Evolutionary conservation across 53 echinoderm and acorn worm genomes (phyloP).

Genomic region (Stichopus horrens): DNA sequence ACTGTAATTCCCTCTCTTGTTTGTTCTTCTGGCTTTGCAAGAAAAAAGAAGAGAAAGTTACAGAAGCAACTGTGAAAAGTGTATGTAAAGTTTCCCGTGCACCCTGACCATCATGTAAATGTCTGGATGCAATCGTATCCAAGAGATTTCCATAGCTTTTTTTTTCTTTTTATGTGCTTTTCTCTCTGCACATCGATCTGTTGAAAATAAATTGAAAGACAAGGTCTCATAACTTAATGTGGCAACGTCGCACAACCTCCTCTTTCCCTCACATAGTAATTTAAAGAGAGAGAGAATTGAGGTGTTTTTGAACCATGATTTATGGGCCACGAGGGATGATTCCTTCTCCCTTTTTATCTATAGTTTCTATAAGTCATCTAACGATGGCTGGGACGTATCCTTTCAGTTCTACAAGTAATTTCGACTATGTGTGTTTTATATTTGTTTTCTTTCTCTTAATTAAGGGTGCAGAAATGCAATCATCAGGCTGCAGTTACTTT

Average conservation of each 20-base stretch:
- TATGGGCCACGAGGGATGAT: neutral
- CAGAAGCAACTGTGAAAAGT: neutral
- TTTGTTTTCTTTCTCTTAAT: neutral
- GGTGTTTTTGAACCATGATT: neutral
- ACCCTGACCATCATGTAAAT: neutral
- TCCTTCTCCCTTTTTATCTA: neutral
- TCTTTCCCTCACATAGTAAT: neutral
- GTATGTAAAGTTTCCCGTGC: neutral
- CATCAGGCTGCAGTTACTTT: too few relatives aligned
- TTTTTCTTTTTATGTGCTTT: neutral
- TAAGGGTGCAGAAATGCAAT: too few relatives aligned
- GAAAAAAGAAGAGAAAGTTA: neutral
- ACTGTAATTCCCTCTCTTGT: neutral
- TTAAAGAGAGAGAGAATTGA: neutral
- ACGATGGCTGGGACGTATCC: neutral
- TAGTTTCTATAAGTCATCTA: neutral
- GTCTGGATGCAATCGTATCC: neutral
- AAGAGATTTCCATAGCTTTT: neutral
- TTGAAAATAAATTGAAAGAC: neutral
- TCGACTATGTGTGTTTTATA: neutral
- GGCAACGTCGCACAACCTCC: neutral
- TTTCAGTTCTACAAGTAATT: neutral
- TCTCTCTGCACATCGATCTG: neutral
- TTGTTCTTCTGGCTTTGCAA: neutral
- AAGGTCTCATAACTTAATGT: neutral